Evolutionary conservation across 2,797 vertebrate genomes (phyloP), one percentile per base, ranked within the genome.

Genomic region (Trachurus trachurus): DNA sequence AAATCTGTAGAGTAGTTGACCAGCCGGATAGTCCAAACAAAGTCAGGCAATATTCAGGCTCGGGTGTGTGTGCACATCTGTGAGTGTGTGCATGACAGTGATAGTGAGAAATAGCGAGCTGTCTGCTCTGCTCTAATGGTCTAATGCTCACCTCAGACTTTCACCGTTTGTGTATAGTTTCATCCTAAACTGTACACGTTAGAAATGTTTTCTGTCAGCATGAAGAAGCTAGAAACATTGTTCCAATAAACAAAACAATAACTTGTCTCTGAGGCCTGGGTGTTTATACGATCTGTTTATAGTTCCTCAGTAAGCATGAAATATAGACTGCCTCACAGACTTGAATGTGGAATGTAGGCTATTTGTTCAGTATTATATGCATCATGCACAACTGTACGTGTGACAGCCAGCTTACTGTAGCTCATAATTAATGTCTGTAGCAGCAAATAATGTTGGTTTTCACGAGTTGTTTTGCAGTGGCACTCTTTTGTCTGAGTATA

Each of bases 1-100:
- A 74, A 83, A 76, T 87, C 69, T 88, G 74, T 63, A 12, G 40
- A 71, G 62, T 34, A 49, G 74, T 49, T 71, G 77, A 83, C 56
- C 71, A 67, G 71, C 65, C 49, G 39, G 57, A 81, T 82, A 56
- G 78, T 76, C 76, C 71, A 75, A 82, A 78, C 70, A 81, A 67
- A 81, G 76, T 73, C 6, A 0, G 47, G 2, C 47, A 16, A 26
- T 71, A 26, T 85, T 34, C 52, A 12, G 69, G 40, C 13, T 5
- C 45, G 13, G 13, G 62, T 69, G 59, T 49, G 42, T 63, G 44
- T 11, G 13, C 13, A 26, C 12, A 11, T 76, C 37, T 13, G 29
- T 12, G 45, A 17, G 49, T 52, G 49, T 26, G 21, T 40, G 62
- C 44, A 40, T 49, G 11, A 77, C 66, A 61, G 74, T 8, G 71